Percentiles rank a stretch among this genome's conserved stretches.
phyloP scores from a whole-genome alignment of 2,113 vertebrate species.

The Egretta garzetta region DNA sequence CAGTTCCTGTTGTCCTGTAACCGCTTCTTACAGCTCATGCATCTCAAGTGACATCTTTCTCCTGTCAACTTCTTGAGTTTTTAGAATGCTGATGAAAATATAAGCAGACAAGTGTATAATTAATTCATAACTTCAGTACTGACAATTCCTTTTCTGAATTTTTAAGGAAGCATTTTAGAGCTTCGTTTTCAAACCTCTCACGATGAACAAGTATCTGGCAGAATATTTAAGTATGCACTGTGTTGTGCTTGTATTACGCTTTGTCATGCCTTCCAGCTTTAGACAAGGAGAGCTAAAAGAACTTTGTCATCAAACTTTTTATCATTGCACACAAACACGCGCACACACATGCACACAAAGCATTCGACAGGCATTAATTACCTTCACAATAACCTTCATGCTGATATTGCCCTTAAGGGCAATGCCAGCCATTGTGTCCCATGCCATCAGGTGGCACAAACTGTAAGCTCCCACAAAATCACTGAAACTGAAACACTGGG shows the following conservation, averaged over 20 bases:
- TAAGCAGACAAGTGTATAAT: background rate
- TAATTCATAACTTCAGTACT: slow-evolving; percentile 11
- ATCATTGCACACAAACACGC: background rate
- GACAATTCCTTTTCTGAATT: background rate
- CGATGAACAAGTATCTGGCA: background rate
- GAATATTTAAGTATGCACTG: background rate
- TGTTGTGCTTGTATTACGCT: background rate
- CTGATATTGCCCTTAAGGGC: background rate
- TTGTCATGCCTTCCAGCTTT: background rate
- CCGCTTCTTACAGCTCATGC: background rate
- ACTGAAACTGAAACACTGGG: background rate
- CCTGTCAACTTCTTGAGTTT: background rate
- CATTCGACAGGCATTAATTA: background rate
- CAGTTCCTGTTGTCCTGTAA: background rate
- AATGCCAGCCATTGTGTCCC: background rate
- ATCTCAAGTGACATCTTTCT: background rate
- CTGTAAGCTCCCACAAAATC: background rate
- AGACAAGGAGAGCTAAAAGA: background rate
- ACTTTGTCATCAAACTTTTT: background rate
- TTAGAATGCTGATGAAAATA: slow-evolving; percentile 14
- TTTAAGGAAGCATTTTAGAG: background rate
- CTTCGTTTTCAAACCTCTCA: background rate
- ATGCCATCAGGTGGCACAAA: background rate
- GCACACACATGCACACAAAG: background rate
- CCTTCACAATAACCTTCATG: background rate